phyloP scores from a whole-genome alignment of 2,113 vertebrate genomes.

The Emberiza fucata region DNA sequence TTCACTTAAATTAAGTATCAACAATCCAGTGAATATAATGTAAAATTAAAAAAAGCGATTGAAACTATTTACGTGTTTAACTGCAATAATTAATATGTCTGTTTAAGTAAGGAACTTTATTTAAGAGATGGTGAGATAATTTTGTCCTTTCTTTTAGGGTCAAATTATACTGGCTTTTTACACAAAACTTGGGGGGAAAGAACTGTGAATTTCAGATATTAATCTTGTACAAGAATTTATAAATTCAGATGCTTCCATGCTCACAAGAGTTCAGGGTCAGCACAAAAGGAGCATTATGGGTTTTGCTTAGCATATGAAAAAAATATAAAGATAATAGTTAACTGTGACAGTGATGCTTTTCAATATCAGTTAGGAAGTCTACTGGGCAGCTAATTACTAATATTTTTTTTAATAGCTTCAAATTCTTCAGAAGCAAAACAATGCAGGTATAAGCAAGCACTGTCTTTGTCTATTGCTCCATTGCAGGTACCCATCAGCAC shows the following conservation, averaged over 20 bases:
- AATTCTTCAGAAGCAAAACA: not conserved
- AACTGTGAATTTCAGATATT: not conserved
- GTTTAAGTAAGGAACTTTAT: not conserved
- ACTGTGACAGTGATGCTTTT: not conserved
- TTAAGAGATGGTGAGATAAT: not conserved
- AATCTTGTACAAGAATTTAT: not conserved
- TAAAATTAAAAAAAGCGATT: not conserved
- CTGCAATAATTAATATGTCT: not conserved
- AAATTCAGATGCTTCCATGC: not conserved
- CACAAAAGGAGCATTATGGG: fast-evolving
- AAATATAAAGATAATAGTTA: not conserved
- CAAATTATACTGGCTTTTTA: not conserved
- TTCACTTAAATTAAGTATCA: not conserved
- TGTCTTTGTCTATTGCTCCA: not conserved
- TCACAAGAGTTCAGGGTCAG: not conserved
- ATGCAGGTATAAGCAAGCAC: not conserved
- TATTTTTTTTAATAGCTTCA: not conserved
- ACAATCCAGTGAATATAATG: not conserved
- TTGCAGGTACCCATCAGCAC: not conserved
- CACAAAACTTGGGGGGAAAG: not conserved
- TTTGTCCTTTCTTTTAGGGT: not conserved
- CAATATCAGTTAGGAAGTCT: not conserved
- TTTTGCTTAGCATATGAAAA: not conserved
- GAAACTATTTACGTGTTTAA: not conserved
- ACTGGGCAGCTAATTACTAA: not conserved